These are phyloP conservation scores for Chitala chitala DNA, from an alignment of 2,113 vertebrate genomes.

Conservation along the genomic window DNA sequence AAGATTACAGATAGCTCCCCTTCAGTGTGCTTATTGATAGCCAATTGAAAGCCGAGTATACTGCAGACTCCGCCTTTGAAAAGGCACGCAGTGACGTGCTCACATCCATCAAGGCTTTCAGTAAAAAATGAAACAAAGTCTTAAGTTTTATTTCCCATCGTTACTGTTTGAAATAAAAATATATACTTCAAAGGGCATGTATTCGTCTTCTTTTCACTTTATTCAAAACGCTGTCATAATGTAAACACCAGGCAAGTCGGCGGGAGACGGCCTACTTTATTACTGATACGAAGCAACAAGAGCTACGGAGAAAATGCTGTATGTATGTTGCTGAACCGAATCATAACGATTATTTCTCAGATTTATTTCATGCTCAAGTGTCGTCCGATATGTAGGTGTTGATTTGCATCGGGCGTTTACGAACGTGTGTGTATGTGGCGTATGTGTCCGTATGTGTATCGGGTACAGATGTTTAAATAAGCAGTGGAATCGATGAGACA, in stretches of 20 bases:
- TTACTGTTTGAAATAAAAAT: slow-evolving; percentile 46
- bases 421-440: too few species aligned
- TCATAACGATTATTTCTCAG: too few species aligned
- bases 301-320: neutral
- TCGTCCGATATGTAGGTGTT: too few species aligned
- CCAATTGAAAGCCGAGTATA: slow-evolving; percentile 88
- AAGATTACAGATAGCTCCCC: slow-evolving; percentile 97
- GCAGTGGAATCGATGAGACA: neutral
- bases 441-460: too few species aligned
- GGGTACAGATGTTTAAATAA: neutral
- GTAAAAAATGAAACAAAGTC: slow-evolving; percentile 33
- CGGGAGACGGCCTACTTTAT: neutral
- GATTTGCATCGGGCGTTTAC: too few species aligned
- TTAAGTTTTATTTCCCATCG: slow-evolving; percentile 23
- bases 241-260: neutral
- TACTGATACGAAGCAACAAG: neutral
- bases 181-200: neutral
- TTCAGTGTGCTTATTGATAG: slow-evolving; percentile 79
- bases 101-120: slow-evolving; percentile 75
- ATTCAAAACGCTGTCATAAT: neutral
- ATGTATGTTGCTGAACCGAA: neutral
- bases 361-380: too few species aligned
- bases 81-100: slow-evolving; percentile 73
- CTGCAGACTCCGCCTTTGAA: slow-evolving; percentile 84
- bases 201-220: neutral